Conservation (phyloP, 2,797 vertebrate species). For the Pseudocheirus occidentalis region DNA sequence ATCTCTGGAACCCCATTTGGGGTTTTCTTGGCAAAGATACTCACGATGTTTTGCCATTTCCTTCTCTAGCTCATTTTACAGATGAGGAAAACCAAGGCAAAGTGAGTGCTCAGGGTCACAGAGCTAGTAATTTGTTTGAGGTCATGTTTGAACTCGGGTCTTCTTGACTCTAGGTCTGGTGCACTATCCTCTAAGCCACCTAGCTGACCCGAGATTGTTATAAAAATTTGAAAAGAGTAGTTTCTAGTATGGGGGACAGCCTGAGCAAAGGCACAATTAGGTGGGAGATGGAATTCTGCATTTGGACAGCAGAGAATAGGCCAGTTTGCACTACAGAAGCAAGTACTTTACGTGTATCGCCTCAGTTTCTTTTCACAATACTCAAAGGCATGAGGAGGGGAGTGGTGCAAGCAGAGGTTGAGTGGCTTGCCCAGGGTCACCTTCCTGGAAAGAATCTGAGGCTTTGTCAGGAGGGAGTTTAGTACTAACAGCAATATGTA, state of each 20-base stretch:
- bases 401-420: neutral
- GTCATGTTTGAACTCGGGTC: neutral
- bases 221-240: too few species aligned
- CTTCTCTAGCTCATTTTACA: neutral
- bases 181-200: neutral
- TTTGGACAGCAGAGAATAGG: too few species aligned
- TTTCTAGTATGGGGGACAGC: too few species aligned
- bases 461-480: neutral
- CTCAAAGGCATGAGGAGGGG: neutral
- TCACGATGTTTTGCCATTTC: too few species aligned
- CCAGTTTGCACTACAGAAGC: neutral
- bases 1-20: neutral
- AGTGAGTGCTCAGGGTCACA: neutral
- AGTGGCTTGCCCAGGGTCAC: neutral
- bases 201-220: neutral
- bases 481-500: neutral
- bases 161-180: neutral
- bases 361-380: neutral
- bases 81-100: neutral
- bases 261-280: too few species aligned
- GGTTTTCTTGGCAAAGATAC: neutral
- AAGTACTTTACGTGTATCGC: neutral
- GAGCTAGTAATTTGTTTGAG: neutral
- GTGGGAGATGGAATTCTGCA: too few species aligned
- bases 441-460: neutral